phyloP scores from a whole-genome alignment of 1,140 invertebrate genomes.

The Gyrodactylus salaris region DNA sequence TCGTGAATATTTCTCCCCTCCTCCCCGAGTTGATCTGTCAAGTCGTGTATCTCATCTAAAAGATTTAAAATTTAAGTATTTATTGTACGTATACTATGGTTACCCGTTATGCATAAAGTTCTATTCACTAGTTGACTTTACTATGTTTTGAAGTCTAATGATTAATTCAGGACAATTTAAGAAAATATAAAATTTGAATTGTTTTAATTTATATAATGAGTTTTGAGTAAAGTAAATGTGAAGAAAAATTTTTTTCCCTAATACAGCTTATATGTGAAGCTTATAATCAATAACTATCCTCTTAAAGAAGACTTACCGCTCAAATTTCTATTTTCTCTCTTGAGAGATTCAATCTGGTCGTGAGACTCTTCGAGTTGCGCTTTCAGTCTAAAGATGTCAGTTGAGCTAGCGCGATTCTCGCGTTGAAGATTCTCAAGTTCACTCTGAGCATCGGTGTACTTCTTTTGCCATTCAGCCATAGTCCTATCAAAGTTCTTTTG shows the following conservation, averaged over 20 bases:
- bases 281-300: too few relatives aligned
- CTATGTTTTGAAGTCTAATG: slow-evolving; percentile 7
- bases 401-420: slow-evolving; percentile 93
- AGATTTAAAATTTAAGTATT: slow-evolving; percentile 28
- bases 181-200: too few relatives aligned
- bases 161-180: too few relatives aligned
- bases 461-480: slow-evolving; percentile 95
- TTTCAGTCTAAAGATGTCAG: slow-evolving; percentile 89
- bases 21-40: slow-evolving; percentile 87
- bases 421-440: slow-evolving; percentile 91
- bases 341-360: slow-evolving; percentile 76
- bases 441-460: slow-evolving; percentile 59
- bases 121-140: slow-evolving; percentile 88
- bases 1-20: slow-evolving; percentile 67
- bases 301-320: slow-evolving; percentile 29
- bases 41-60: slow-evolving; percentile 84
- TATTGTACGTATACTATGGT: too few relatives aligned
- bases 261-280: too few relatives aligned
- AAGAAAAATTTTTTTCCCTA: too few relatives aligned
- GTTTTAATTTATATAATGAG: too few relatives aligned
- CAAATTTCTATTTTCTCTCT: slow-evolving; percentile 94
- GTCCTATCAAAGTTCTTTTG: slow-evolving; percentile 98
- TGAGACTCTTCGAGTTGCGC: slow-evolving; percentile 76
- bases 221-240: too few relatives aligned
- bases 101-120: too few relatives aligned